phyloP scores from a whole-genome alignment of 2,888 invertebrate genomes.

The Meiosimyza platycephala region DNA sequence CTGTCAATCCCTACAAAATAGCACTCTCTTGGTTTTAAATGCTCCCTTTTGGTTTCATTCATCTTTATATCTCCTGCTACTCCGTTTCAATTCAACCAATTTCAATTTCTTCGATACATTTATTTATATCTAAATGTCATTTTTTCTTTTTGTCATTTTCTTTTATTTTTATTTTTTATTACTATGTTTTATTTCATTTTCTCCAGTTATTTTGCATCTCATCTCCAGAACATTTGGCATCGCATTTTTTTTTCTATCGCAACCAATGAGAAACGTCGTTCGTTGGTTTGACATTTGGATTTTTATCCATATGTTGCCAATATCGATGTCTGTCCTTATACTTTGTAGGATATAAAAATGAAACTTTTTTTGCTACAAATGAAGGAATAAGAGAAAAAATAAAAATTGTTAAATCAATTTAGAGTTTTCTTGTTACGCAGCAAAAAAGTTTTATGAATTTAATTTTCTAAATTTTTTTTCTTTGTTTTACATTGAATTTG shows the following conservation, averaged over 20 bases:
- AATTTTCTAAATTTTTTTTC: slow-evolving; percentile 13
- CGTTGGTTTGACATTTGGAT: background rate
- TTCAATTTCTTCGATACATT: slow-evolving; percentile 27
- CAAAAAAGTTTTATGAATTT: slow-evolving; percentile 27
- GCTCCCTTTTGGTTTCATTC: too few relatives aligned
- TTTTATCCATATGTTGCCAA: slow-evolving; percentile 32
- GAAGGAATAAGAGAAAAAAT: background rate
- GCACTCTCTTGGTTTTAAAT: background rate
- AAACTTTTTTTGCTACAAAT: too few relatives aligned
- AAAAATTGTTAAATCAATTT: slow-evolving; percentile 31
- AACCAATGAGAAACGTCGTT: slow-evolving; percentile 10
- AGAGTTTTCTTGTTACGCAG: slow-evolving; percentile 9
- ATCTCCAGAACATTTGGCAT: slow-evolving; percentile 4
- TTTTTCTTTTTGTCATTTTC: slow-evolving; percentile 46
- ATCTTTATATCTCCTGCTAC: background rate
- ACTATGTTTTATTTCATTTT: background rate
- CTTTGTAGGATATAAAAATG: too few relatives aligned
- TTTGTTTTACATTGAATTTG: slow-evolving; percentile 14
- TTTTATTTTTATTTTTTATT: background rate
- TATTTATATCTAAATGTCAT: slow-evolving; percentile 60
- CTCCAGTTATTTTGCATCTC: slow-evolving; percentile 8
- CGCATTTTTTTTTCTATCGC: background rate
- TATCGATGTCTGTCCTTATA: background rate
- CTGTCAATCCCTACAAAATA: background rate
- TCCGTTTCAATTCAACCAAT: background rate